These are phyloP conservation scores for Sesamia inferens DNA, from an alignment of 2,888 invertebrate species.

Conservation along the genomic window DNA sequence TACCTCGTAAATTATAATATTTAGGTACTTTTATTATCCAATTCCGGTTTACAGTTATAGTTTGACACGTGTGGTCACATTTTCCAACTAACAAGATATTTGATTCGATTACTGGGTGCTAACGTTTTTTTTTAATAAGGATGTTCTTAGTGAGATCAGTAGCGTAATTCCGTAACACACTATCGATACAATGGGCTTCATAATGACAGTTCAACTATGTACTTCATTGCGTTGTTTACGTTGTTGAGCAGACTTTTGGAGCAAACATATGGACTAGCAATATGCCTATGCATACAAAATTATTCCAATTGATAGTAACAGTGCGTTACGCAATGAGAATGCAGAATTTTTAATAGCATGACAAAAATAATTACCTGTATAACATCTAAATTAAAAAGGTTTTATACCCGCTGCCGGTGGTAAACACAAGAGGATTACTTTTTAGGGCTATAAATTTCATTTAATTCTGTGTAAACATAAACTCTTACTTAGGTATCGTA, in stretches of 20 bases:
- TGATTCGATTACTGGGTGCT: not conserved
- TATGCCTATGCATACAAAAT: too few species aligned
- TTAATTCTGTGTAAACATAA: not conserved
- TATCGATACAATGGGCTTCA: too few species aligned
- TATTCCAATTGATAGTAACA: too few species aligned
- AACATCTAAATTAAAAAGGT: slow-evolving; percentile 1
- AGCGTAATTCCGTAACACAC: too few species aligned
- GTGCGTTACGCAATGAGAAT: too few species aligned
- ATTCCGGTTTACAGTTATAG: not conserved
- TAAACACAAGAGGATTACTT: not conserved
- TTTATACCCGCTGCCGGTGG: not conserved
- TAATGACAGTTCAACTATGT: too few species aligned
- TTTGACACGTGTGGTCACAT: not conserved
- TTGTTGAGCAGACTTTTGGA: too few species aligned
- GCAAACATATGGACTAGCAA: too few species aligned
- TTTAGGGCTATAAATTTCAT: not conserved
- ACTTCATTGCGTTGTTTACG: too few species aligned
- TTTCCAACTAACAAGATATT: not conserved
- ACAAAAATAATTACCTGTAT: not conserved
- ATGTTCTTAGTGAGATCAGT: not conserved
- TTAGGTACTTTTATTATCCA: slow-evolving; percentile 4
- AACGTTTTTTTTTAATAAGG: slow-evolving; percentile 10
- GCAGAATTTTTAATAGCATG: not conserved
- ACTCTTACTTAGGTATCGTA: not conserved
- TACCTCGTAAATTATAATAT: not conserved